Conservation (phyloP, 2,797 vertebrate species). For the Taeniopygia guttata region DNA sequence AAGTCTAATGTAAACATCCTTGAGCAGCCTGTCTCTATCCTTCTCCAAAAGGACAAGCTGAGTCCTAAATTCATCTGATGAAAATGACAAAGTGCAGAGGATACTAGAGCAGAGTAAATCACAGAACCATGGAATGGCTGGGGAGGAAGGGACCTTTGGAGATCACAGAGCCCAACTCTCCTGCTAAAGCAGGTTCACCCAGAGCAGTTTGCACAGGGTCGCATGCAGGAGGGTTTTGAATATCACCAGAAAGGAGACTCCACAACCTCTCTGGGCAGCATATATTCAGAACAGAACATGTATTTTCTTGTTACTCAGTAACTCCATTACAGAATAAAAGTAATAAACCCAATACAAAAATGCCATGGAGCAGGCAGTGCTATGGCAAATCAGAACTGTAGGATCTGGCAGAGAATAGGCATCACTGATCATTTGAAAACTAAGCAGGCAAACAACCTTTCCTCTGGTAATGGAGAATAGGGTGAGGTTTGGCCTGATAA, state of each 20-base stretch:
- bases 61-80: background rate
- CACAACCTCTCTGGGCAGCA: background rate
- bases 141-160: background rate
- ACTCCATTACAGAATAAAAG: background rate
- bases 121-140: background rate
- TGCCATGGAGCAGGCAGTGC: fast-evolving
- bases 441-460: background rate
- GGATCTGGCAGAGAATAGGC: background rate
- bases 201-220: background rate
- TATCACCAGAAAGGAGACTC: background rate
- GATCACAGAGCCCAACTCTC: background rate
- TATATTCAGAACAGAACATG: background rate
- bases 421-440: background rate
- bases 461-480: background rate
- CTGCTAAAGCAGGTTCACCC: background rate
- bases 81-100: background rate
- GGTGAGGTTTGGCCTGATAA: background rate
- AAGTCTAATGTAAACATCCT: background rate
- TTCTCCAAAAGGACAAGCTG: background rate
- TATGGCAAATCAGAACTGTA: background rate
- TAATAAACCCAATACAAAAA: background rate
- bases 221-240: background rate
- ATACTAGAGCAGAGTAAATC: background rate
- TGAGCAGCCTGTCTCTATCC: background rate
- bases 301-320: background rate